Evolutionary conservation across 1,140 invertebrate genomes (phyloP), one percentile per base, ranked within the genome.

Genomic region (Portunus trituberculatus): DNA sequence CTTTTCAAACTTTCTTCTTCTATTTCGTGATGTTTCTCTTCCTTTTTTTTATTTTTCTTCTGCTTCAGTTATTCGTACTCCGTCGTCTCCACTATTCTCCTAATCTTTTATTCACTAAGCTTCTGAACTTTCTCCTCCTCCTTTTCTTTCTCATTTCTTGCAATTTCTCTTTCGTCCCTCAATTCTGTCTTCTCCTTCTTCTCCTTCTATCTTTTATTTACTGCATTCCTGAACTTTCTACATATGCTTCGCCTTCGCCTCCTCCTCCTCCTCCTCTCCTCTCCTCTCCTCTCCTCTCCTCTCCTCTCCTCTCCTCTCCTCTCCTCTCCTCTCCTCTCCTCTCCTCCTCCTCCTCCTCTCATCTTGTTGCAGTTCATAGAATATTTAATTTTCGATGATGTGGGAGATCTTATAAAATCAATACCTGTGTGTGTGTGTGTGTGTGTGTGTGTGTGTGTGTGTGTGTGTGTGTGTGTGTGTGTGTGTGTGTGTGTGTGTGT

Each of bases 371-470:
- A 59, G 52, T 20, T 59, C 10, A 4, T 14, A 59, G 52, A 59
- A 59, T 59, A 59, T 59, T 59, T 20, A 10, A 59, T 12, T 59
- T 59, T 59, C 12, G 10, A 10, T 1, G 52, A 12, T 59, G 52
- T 4, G 52, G 12, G 6, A 14, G 6, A 39, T 39, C 39, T 39
- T 39, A 6, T 39, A 31, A 29, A 59, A 59, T 59, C 52, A 10
- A 10, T 59, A 39, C 12, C 12, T 86, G 83, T 84, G 83, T 84
- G 83, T 84, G 83, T 32, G 83, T 84, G 83, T 84, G 83, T 84
- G 83, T 84, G 83, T 84, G 83, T 84, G 83, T 84, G 83, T 86
- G 28, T 29, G 28, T 32, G 32, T 29, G 28, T 3, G 28, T 4
- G 28, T 32, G 8, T 10, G 83, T 86, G 28, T 32, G 2, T 32